A percentile compares a stretch with the other conserved stretches of the same genome.
Evolutionary conservation across 92 coral and sea anemone species (phyloP).

Genomic region (Siderastrea siderea): DNA sequence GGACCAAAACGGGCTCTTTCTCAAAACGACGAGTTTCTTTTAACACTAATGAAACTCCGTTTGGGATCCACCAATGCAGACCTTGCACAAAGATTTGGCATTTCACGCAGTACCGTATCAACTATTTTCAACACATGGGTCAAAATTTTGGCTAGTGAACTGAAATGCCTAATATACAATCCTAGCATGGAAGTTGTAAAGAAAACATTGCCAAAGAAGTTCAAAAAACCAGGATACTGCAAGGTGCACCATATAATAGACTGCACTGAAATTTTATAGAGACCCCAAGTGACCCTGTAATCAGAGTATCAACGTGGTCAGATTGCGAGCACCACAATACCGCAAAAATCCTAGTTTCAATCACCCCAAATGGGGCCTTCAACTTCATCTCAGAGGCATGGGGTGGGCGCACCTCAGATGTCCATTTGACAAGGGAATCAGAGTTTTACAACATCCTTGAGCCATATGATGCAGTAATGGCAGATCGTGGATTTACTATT

Average conservation of each 20-base stretch:
- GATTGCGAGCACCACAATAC: conserved; percentile 72
- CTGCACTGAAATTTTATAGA: conserved; percentile 74
- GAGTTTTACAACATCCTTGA: too few relatives aligned
- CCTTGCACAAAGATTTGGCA: conserved; percentile 71
- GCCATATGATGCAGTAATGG: too few relatives aligned
- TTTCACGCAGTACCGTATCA: too few relatives aligned
- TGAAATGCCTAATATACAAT: conserved; percentile 63
- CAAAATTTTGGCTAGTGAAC: too few relatives aligned
- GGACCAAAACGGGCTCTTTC: conserved; percentile 57
- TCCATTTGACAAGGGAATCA: too few relatives aligned
- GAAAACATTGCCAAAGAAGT: conserved; percentile 63
- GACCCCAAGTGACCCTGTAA: conserved; percentile 71
- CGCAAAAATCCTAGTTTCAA: conserved; percentile 66
- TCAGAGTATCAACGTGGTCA: conserved; percentile 75
- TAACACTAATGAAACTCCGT: too few relatives aligned
- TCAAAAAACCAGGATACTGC: conserved; percentile 53
- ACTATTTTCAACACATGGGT: too few relatives aligned
- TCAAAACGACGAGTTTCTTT: conserved; percentile 61
- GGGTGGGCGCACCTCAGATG: too few relatives aligned
- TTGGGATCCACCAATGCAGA: too few relatives aligned
- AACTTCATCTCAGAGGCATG: too few relatives aligned
- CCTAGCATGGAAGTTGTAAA: conserved; percentile 59
- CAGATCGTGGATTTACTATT: too few relatives aligned
- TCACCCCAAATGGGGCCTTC: too few relatives aligned
- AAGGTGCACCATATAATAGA: conserved; percentile 66